Evolutionary conservation across 2,113 vertebrate species (phyloP).

Genomic region (Thunnus thynnus): DNA sequence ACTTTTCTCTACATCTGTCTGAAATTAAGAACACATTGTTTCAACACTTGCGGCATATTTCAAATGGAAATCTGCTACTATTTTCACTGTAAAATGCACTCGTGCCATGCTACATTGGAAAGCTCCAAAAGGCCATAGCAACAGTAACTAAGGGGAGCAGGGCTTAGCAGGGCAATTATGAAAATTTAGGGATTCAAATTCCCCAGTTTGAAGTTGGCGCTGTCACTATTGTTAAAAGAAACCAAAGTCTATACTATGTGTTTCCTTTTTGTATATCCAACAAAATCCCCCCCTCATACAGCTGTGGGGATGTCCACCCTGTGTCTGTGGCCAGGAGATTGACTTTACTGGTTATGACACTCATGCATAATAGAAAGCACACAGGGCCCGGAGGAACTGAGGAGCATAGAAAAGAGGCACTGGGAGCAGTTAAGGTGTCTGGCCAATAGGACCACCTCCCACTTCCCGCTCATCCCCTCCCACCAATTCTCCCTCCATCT

Average conservation of each 20-base stretch:
- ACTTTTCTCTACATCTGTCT: not conserved
- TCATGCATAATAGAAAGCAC: slow-evolving; percentile 70
- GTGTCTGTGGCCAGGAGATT: slow-evolving; percentile 44
- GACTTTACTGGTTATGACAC: slow-evolving; percentile 57
- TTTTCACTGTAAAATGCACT: not conserved
- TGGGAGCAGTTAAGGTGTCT: slow-evolving; percentile 36
- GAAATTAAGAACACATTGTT: not conserved
- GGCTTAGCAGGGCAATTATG: not conserved
- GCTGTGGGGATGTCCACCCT: slow-evolving; percentile 29
- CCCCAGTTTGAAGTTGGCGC: not conserved
- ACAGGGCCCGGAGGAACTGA: slow-evolving; percentile 23
- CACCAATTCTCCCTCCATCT: slow-evolving; percentile 33
- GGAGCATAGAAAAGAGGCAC: slow-evolving; percentile 26
- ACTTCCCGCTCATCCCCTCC: slow-evolving; percentile 7
- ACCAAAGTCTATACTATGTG: not conserved
- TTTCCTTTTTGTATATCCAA: slow-evolving; percentile 40
- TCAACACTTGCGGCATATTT: not conserved
- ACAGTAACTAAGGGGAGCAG: slow-evolving; percentile 3
- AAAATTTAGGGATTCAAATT: slow-evolving; percentile 11
- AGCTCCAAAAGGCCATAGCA: not conserved
- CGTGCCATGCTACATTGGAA: not conserved
- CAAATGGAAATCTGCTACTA: not conserved
- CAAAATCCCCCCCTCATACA: not conserved
- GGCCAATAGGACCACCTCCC: slow-evolving; percentile 53
- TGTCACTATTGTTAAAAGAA: not conserved